These are phyloP conservation scores for Gastracanthus pulcherrimus DNA, from an alignment of 2,888 invertebrate species.

Conservation along the genomic window DNA sequence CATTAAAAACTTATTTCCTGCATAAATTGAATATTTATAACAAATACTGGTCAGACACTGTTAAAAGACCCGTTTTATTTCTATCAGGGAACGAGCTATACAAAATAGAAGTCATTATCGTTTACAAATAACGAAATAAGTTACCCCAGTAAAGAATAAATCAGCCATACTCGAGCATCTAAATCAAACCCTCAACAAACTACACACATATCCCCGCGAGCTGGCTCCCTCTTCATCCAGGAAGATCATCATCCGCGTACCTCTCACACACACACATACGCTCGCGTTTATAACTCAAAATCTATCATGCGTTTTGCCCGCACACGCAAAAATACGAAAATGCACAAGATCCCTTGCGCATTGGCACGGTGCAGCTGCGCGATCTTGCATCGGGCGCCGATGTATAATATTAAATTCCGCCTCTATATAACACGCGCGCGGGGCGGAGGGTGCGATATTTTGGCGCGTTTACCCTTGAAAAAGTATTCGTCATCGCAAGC, in stretches of 20 bases:
- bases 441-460: slow-evolving; percentile 61
- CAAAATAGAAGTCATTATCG: not conserved
- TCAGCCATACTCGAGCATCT: not conserved
- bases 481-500: slow-evolving; percentile 65
- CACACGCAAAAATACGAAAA: not conserved
- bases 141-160: not conserved
- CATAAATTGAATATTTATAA: no score
- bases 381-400: no score
- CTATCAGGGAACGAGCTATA: no score
- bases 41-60: no score
- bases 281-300: not conserved
- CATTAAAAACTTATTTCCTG: no score
- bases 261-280: no score
- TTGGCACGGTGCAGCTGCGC: slow-evolving; percentile 59
- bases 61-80: no score
- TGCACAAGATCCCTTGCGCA: slow-evolving; percentile 30
- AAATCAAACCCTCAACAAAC: no score
- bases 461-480: slow-evolving; percentile 65
- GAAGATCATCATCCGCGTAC: not conserved
- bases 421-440: no score
- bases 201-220: no score
- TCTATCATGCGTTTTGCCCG: not conserved
- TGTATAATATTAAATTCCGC: slow-evolving; percentile 61
- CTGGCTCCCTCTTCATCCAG: not conserved
- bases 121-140: not conserved